Conservation (phyloP, 2,888 invertebrate genomes). For the Mechanitis mazaeus region DNA sequence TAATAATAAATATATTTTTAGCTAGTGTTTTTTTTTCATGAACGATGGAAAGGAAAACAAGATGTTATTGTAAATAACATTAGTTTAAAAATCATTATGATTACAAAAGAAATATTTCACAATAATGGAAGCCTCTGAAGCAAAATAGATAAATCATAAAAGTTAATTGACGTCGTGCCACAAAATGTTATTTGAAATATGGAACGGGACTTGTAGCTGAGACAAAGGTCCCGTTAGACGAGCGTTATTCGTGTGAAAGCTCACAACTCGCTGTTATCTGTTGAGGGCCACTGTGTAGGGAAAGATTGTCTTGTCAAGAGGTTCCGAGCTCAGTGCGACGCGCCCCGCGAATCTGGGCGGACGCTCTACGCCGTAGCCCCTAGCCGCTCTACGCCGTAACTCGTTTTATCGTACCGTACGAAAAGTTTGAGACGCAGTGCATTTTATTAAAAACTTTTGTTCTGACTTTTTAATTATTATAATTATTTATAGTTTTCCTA, state of each 20-base stretch:
- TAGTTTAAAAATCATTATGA: no score
- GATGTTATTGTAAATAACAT: no score
- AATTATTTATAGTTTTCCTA: not conserved
- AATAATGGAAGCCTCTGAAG: no score
- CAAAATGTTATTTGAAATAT: slow-evolving; percentile 10
- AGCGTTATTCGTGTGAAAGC: slow-evolving; percentile 63
- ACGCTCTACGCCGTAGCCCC: slow-evolving; percentile 55
- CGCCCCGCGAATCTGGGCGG: slow-evolving; percentile 59
- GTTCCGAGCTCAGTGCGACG: slow-evolving; percentile 60
- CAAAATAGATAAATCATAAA: not conserved
- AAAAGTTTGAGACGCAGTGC: slow-evolving; percentile 34
- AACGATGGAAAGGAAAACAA: no score
- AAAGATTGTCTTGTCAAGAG: slow-evolving; percentile 74
- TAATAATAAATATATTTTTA: no score
- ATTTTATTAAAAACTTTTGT: slow-evolving; percentile 11
- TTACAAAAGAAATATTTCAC: no score
- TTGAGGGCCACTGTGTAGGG: slow-evolving; percentile 60
- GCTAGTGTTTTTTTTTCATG: no score
- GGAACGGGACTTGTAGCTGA: slow-evolving; percentile 25
- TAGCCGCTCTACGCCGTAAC: slow-evolving; percentile 37
- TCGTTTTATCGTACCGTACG: slow-evolving; percentile 36
- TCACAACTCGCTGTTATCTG: slow-evolving; percentile 65
- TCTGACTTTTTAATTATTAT: not conserved
- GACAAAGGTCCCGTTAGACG: slow-evolving; percentile 60
- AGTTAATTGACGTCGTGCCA: not conserved